Base-by-base conservation (phyloP, 2,888 invertebrate genomes). In the Ormyrus thymus region DNA sequence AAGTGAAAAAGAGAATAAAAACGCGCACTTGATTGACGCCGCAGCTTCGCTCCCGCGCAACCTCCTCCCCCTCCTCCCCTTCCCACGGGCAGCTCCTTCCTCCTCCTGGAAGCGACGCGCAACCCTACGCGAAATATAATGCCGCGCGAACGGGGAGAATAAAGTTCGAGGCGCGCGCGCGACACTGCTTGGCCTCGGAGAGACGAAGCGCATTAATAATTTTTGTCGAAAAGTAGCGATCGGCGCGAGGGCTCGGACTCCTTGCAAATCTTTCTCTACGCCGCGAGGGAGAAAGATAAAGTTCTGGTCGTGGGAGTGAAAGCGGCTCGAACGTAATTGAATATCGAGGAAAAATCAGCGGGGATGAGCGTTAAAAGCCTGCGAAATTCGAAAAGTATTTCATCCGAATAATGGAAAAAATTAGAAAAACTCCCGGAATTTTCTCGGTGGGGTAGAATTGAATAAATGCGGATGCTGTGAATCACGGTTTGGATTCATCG, bases 1-100 rank as follows among this genome's bases (percentile, higher is more conserved):
- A n/a, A 43, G 58, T n/a, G 48, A 51, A 56, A 64, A 64, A 76
- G 73, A 72, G 74, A 77, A 73, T 51, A 78, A 73, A 78, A 61
- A 58, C 50, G 68, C 50, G 53, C 48, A 10, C 53, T 53, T 69
- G 73, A 79, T 69, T 76, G 77, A 64, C 66, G 77, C 69, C 77
- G 55, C 46, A 48, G 45, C 62, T 29, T 58, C 58, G 11, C 65
- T 61, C 65, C 29, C 46, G 6, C 7, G 9, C 29, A 29, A 29
- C 29, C 29, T 29, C 2, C 29, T 29, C 29, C 29, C 4, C 61
- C 29, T 13, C 61, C 61, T 69, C 61, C 48, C 48, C 29, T 9
- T 72, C 61, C 50, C 62, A 29, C 29, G 29, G 29, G 29, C 29
- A 29, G 5, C 8, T 70, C 15, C n/a, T 53, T 65, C 59, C 2